Evolutionary conservation across 2,797 vertebrate genomes (phyloP), one percentile per base, ranked within the genome.

Genomic region (Notoglanidium macrostoma): DNA sequence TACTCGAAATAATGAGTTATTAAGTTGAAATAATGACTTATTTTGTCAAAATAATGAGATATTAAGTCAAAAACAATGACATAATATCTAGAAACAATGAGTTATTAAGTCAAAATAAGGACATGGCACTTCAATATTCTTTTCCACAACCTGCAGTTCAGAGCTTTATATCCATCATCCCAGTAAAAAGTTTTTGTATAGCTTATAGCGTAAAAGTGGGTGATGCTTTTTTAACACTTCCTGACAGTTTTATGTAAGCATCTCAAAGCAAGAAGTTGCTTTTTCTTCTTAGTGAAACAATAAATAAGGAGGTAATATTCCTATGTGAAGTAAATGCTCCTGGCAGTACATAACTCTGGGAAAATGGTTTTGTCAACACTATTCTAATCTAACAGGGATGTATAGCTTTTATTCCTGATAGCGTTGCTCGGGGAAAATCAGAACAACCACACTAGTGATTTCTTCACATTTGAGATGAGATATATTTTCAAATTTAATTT

Each of bases 311-410:
- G 68, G 68, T 73, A 57, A 84, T 73, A 73, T 57, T 57, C 32
- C 67, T 32, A 21, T 12, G 68, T 61, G 40, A 74, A 76, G 55
- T 61, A 74, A 85, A 85, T 63, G 40, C 84, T 76, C 84, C 72
- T 85, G 84, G 84, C 84, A 85, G 40, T 73, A 74, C 72, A 61
- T 74, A 76, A 85, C 70, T 82, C 68, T 12, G 26, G 70, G 68
- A 63, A 40, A 85, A 61, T 76, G 35, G 70, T 49, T 74, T 76
- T 85, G 84, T 74, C 26, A 49, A 76, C 54, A 76, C 21, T 73
- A 17, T 84, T 73, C 35, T 76, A 15, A 26, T 76, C 54, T 46
- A 61, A 59, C 57, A 35, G 40, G 72, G 55, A 76, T 29, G 55
- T 85, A 85, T 46, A 61, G 70, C 61, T 61, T 84, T 63, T 32